Evolutionary conservation across 1,140 invertebrate species (phyloP).

Genomic region (Trichomalopsis sarcophagae): DNA sequence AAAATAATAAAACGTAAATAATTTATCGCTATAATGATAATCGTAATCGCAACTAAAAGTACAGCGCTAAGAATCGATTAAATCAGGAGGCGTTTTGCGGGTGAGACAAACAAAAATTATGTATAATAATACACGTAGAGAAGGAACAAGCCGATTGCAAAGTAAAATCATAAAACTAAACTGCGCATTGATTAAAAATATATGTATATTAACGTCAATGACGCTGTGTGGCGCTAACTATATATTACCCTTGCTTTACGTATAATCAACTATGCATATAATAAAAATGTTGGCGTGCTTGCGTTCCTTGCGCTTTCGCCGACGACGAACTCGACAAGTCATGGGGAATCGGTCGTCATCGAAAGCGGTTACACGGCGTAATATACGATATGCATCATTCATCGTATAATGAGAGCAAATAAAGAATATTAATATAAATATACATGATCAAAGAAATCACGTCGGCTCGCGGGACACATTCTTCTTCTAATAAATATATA

Average conservation of each 20-base stretch:
- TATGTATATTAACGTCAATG: constrained; percentile 8
- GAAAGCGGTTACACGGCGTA: background rate
- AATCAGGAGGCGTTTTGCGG: constrained; percentile 4
- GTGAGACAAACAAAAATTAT: constrained; percentile 17
- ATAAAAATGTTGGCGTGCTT: constrained; percentile 10
- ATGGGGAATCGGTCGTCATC: background rate
- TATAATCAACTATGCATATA: constrained; percentile 10
- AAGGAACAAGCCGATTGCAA: constrained; percentile 50
- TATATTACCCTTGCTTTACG: constrained; percentile 25
- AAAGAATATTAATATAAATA: constrained; percentile 19
- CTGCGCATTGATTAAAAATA: constrained; percentile 30
- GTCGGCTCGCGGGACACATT: constrained; percentile 31
- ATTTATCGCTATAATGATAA: constrained; percentile 43
- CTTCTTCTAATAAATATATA: constrained; percentile 40
- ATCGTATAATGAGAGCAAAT: constrained; percentile 27
- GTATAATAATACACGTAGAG: background rate
- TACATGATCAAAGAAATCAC: constrained; percentile 31
- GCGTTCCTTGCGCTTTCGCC: background rate
- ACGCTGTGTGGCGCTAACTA: constrained; percentile 16
- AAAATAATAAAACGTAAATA: constrained; percentile 51
- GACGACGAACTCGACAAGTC: background rate
- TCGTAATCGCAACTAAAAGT: constrained; percentile 54
- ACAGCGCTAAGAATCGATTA: constrained; percentile 30
- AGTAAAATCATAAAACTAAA: constrained; percentile 46
- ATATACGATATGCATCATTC: background rate